phyloP scores from a whole-genome alignment of 2,888 invertebrate species.

The Eubasilissa splendida region DNA sequence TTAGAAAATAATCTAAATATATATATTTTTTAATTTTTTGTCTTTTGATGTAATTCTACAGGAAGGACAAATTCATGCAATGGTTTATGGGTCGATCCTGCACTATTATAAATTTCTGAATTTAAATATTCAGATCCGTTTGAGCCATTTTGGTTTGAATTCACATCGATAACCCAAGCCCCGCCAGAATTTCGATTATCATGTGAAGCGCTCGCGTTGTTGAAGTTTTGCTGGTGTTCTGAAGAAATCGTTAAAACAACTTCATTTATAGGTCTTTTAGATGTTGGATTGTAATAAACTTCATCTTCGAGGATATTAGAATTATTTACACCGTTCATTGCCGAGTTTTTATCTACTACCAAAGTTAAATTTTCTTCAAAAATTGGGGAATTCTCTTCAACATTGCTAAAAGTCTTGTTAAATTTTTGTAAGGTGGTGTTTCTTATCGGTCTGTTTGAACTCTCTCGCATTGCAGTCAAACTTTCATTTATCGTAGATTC shows the following conservation, averaged over 20 bases:
- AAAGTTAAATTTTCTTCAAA: neutral
- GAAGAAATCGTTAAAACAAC: neutral
- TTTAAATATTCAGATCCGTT: slow-evolving; percentile 3
- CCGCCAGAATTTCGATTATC: neutral
- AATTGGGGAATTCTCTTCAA: no score
- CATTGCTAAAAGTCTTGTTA: neutral
- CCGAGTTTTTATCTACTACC: slow-evolving; percentile 21
- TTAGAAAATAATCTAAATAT: no score
- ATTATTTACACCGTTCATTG: slow-evolving; percentile 5
- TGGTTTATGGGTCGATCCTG: no score
- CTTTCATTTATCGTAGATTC: neutral
- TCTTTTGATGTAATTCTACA: no score
- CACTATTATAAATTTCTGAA: neutral
- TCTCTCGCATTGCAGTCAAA: neutral
- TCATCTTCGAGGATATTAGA: slow-evolving; percentile 11
- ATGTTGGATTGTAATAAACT: neutral
- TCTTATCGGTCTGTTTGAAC: neutral
- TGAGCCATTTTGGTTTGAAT: neutral
- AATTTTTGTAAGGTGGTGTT: neutral
- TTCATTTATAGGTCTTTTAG: slow-evolving; percentile 26
- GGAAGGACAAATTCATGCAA: no score
- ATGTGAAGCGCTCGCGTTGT: neutral
- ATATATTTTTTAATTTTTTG: no score
- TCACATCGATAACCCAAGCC: neutral
- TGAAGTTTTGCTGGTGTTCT: neutral